A percentile compares a stretch with the other conserved stretches of the same genome.
phyloP scores from a whole-genome alignment of 2,113 vertebrate genomes.

The Cnemophilus loriae region DNA sequence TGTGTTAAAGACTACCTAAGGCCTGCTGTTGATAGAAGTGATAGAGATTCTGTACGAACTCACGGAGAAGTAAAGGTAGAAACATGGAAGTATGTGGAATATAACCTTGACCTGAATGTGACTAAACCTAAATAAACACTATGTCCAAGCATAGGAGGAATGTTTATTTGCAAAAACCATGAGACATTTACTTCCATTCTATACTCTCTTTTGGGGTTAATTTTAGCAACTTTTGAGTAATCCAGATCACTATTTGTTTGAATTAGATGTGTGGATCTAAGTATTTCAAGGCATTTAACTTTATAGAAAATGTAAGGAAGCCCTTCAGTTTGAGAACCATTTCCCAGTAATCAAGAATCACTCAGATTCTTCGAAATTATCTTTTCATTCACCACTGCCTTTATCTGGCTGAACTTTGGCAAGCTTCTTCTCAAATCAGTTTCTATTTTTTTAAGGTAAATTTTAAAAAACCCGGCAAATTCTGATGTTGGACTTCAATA shows the following conservation, averaged over 20 bases:
- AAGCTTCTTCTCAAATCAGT: background rate
- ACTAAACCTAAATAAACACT: background rate
- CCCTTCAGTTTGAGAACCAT: background rate
- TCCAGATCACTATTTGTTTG: background rate
- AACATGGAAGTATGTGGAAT: background rate
- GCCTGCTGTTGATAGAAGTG: background rate
- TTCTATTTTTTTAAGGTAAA: background rate
- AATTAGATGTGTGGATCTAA: background rate
- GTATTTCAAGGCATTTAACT: background rate
- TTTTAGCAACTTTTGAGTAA: background rate
- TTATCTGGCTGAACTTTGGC: background rate
- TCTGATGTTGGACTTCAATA: background rate
- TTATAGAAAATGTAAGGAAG: background rate
- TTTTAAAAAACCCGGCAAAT: background rate
- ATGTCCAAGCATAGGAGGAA: background rate
- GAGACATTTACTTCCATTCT: background rate
- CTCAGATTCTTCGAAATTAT: background rate
- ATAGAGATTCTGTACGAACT: background rate
- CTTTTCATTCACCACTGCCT: background rate
- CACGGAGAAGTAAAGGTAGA: background rate
- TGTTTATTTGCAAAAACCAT: background rate
- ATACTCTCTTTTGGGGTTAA: background rate
- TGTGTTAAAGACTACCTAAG: background rate
- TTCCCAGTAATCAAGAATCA: background rate
- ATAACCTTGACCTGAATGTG: background rate